Percentiles rank a stretch among this genome's conserved stretches.
Evolutionary conservation across 2,113 vertebrate species (phyloP).

Genomic region (Boulengeromyrus knoepffleri): DNA sequence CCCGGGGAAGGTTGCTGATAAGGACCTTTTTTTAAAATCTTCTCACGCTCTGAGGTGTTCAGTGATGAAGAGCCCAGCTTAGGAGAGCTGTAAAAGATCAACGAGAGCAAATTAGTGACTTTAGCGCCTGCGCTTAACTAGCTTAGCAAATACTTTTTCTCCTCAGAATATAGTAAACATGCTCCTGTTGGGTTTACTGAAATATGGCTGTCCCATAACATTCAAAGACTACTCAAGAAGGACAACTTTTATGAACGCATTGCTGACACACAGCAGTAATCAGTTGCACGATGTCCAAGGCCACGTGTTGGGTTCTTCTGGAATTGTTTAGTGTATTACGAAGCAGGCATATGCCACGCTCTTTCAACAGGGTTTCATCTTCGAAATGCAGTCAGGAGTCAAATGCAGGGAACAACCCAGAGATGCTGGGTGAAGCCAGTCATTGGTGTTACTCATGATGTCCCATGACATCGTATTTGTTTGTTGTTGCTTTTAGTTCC

Average conservation of each 20-base stretch:
- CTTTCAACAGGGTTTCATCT: neutral
- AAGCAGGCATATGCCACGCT: neutral
- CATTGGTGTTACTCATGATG: neutral
- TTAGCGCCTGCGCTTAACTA: neutral
- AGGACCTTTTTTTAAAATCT: slow-evolving; percentile 2
- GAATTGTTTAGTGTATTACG: neutral
- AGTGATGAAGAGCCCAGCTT: neutral
- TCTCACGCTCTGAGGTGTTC: slow-evolving; percentile 11
- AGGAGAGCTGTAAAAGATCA: neutral
- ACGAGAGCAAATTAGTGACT: neutral
- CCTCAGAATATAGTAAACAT: neutral
- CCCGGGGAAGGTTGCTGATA: slow-evolving; percentile 16
- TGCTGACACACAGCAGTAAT: neutral
- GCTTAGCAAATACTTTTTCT: neutral
- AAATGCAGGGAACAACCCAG: neutral
- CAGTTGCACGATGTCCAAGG: neutral
- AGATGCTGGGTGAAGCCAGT: neutral
- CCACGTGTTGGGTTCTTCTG: neutral
- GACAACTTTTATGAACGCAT: neutral
- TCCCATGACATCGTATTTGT: neutral
- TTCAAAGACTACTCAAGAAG: neutral
- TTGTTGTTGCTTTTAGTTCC: neutral
- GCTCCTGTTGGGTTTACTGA: neutral
- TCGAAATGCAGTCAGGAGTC: neutral
- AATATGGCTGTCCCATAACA: neutral